Evolutionary conservation across 2,888 invertebrate genomes (phyloP).

Genomic region (Prenolepis imparis): DNA sequence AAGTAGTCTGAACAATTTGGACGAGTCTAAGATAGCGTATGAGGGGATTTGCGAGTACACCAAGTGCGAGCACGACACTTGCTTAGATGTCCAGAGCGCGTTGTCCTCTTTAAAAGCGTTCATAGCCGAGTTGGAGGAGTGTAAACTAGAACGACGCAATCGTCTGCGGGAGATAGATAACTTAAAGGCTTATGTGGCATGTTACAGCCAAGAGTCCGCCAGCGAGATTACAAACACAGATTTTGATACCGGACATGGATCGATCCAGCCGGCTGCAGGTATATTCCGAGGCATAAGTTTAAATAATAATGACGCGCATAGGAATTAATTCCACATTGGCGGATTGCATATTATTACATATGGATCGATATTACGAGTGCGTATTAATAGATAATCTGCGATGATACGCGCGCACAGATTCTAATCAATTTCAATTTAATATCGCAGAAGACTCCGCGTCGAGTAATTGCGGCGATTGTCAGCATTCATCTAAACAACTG

Average conservation of each 20-base stretch:
- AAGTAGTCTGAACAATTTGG: constrained; percentile 69
- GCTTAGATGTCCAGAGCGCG: constrained; percentile 67
- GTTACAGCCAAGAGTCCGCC: constrained; percentile 33
- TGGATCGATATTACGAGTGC: not conserved
- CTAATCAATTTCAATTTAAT: constrained; percentile 4
- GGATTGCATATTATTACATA: not conserved
- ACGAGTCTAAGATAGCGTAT: constrained; percentile 67
- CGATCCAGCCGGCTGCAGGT: constrained; percentile 36
- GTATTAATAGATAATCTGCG: not conserved
- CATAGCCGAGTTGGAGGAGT: constrained; percentile 68
- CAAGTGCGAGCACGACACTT: constrained; percentile 65
- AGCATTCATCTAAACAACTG: constrained; percentile 30
- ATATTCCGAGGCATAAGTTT: not conserved
- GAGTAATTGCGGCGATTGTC: constrained; percentile 20
- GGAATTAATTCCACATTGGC: not conserved
- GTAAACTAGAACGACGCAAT: constrained; percentile 70
- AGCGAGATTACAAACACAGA: constrained; percentile 37
- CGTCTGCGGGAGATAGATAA: constrained; percentile 67
- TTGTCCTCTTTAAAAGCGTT: constrained; percentile 66
- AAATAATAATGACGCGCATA: constrained; percentile 1
- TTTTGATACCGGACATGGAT: constrained; percentile 52
- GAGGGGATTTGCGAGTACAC: constrained; percentile 63
- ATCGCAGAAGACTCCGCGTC: constrained; percentile 35
- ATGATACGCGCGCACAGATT: not conserved
- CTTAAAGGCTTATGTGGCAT: constrained; percentile 60